A percentile compares a stretch with the other conserved stretches of the same genome.
Evolutionary conservation across 2,113 vertebrate species (phyloP).

Genomic region (Colossoma macropomum): DNA sequence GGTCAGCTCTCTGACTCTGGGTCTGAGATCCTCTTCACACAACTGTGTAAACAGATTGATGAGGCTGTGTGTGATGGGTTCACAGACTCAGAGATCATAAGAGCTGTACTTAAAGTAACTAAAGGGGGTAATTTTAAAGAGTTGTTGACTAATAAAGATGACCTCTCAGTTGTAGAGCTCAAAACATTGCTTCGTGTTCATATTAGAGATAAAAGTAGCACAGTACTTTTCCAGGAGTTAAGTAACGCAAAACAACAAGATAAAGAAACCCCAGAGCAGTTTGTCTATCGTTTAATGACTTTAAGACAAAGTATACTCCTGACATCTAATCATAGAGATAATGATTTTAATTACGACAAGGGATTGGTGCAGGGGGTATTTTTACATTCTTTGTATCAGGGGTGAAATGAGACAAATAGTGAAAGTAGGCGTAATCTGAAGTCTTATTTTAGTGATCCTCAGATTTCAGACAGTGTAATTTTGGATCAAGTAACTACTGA

Average conservation of each 20-base stretch:
- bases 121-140: not conserved
- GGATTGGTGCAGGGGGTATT: not conserved
- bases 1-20: not conserved
- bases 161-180: not conserved
- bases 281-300: not conserved
- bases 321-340: not conserved
- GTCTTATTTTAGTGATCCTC: not conserved
- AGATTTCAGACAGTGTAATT: not conserved
- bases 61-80: not conserved
- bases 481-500: not conserved
- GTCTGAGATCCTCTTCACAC: not conserved
- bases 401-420: not conserved
- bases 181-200: not conserved
- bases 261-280: not conserved
- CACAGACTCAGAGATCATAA: not conserved
- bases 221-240: not conserved
- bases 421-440: not conserved
- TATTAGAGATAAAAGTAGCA: not conserved
- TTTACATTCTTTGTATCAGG: not conserved
- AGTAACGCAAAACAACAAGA: not conserved
- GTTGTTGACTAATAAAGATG: not conserved
- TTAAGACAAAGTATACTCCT: not conserved
- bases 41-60: not conserved
- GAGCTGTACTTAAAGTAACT: not conserved
- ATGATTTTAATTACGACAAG: not conserved